Base-by-base conservation (phyloP, 2,797 vertebrate genomes). In the Rhinatrema bivittatum region DNA sequence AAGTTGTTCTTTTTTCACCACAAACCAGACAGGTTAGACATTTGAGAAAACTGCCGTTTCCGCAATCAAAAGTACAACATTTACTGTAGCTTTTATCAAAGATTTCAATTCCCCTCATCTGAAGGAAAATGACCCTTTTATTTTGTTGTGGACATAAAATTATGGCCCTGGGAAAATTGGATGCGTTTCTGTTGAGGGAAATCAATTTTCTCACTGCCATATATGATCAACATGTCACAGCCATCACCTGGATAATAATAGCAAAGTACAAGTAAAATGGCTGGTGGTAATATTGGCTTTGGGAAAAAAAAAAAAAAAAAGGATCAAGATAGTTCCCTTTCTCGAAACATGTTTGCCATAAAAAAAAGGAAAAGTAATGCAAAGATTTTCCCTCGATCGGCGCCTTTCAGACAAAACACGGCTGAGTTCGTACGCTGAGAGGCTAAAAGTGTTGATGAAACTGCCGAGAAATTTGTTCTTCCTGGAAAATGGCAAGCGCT, bases 71-170 rank as follows among this genome's bases (percentile, higher is more conserved):
- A 87, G 78, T 60, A 86, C 81, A 87, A 86, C 74, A 65, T 79
- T 82, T 80, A 83, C 75, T 62, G 41, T 39, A 68, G 78, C 69
- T 84, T 88, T 90, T 91, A 90, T 91, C 85, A 86, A 86, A 84
- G 87, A 91, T 89, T 91, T 88, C 89, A 87, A 88, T 86, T 85
- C 83, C 85, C 85, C 86, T 81, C 84, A 84, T 87, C 84, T 86
- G 67, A 77, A 71, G 81, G 82, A 82, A 95, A 95, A 97, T 93
- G 87, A 94, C 90, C 89, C 93, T 91, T 94, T 94, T 92, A 96
- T 96, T 96, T 94, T 97, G 91, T 94, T 95, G 91, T 91, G 89
- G 82, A 90, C 87, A 85, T 94, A 90, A 94, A 97, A 97, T 98
- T 94, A 95, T 89, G 91, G 91, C 79, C 79, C 84, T 76, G 80